Evolutionary conservation across 2,113 vertebrate species (phyloP).

Genomic region (Symphodus melops): DNA sequence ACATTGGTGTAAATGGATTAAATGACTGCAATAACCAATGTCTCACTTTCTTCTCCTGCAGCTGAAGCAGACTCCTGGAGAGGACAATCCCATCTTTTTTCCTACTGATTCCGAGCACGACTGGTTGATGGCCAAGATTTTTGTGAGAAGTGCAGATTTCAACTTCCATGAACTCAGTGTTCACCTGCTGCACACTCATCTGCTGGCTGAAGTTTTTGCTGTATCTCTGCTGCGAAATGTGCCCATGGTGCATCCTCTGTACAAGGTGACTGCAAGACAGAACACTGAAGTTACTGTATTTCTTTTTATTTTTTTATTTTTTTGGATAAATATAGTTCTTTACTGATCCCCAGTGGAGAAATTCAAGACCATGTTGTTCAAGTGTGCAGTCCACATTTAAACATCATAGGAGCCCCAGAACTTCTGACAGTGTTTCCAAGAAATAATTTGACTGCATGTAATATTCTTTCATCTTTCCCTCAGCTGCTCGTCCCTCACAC

Average conservation of each 20-base stretch:
- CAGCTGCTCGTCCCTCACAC: slow-evolving; percentile 75
- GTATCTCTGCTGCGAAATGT: slow-evolving; percentile 81
- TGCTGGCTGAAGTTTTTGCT: slow-evolving; percentile 83
- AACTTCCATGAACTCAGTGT: slow-evolving; percentile 74
- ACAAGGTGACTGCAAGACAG: slow-evolving; percentile 74
- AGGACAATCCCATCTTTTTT: slow-evolving; percentile 78
- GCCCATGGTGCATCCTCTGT: slow-evolving; percentile 82
- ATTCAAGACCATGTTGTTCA: no score
- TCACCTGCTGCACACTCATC: slow-evolving; percentile 84
- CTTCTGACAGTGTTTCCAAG: background rate
- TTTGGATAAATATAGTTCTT: background rate
- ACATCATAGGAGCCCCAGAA: no score
- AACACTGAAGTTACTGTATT: no score
- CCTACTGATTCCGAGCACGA: slow-evolving; percentile 79
- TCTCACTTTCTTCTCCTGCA: slow-evolving; percentile 1
- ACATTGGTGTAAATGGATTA: background rate
- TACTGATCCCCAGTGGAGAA: no score
- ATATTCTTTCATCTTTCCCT: background rate
- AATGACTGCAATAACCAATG: background rate
- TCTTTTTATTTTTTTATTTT: no score
- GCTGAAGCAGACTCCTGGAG: slow-evolving; percentile 69
- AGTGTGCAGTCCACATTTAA: no score
- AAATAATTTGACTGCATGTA: background rate
- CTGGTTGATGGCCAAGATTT: slow-evolving; percentile 84
- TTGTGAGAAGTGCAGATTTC: slow-evolving; percentile 83